These are phyloP conservation scores for Muntiacus muntjak DNA, from an alignment of 2,113 vertebrate genomes.

Conservation along the genomic window DNA sequence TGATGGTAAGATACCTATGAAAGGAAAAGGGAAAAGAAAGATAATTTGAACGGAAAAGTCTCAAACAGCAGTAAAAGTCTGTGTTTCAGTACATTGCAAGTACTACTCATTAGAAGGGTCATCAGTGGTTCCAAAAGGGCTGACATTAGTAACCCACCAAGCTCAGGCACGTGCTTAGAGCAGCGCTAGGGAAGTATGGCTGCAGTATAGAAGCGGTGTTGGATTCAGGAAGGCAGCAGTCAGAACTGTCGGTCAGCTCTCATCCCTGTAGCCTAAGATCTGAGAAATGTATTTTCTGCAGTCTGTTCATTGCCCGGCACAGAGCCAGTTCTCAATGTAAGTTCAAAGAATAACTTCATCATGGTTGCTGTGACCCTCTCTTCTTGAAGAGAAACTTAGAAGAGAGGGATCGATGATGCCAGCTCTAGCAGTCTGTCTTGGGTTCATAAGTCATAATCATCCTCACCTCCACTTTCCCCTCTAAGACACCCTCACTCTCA, in stretches of 20 bases:
- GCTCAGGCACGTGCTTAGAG: background rate
- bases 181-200: fast-evolving
- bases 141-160: background rate
- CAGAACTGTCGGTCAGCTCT: background rate
- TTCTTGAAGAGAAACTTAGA: background rate
- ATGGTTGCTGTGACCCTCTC: background rate
- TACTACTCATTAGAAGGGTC: background rate
- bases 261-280: background rate
- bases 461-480: background rate
- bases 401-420: background rate
- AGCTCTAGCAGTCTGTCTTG: background rate
- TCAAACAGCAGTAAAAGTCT: background rate
- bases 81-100: background rate
- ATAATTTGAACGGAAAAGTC: background rate
- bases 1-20: background rate
- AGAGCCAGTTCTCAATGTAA: background rate
- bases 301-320: too few species aligned
- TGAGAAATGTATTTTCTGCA: background rate
- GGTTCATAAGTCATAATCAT: background rate
- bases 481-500: background rate
- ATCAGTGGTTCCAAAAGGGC: background rate
- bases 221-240: background rate
- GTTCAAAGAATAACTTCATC: background rate
- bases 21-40: background rate
- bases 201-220: fast-evolving